Evolutionary conservation across 2,797 vertebrate species (phyloP), one percentile per base, ranked within the genome.

Genomic region (Sebastes matsubarae): DNA sequence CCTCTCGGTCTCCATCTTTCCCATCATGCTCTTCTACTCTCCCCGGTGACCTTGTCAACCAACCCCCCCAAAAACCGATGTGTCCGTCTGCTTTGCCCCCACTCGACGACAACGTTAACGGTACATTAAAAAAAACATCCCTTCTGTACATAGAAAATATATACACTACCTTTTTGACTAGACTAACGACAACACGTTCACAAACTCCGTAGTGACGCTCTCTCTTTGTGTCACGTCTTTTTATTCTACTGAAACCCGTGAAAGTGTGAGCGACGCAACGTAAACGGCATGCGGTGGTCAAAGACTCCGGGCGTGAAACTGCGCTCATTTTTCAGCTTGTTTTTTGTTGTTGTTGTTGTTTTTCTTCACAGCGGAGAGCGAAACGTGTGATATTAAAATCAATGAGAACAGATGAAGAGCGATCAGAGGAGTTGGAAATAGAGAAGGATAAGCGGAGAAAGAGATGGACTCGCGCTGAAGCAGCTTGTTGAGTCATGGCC

Each of bases 401-500:
- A 58, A 57, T 11, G 61, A 67, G 30, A 77, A 64, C 71, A 54
- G 70, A 78, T 52, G 79, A 63, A 76, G 79, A 66, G 64, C 50
- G 63, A 74, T 66, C n/a, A 64, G 64, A 63, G 76, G 68, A 61
- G 67, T 32, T 12, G 64, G 30, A 52, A 20, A 76, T 30, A 52
- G 24, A 36, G n/a, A 11, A 77, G 27, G 68, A 78, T 68, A 65
- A 59, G 74, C 81, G 63, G 63, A 22, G 82, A 66, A 58, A 77
- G 54, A 82, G 68, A 89, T 68, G 79, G 85, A 85, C 84, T 88
- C 78, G 58, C 50, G 71, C 79, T 76, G 80, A 86, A 91, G 91
- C 81, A 91, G 86, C 88, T 88, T 75, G 81, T 83, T 87, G 89
- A 92, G 91, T 90, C 89, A 89, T 84, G 84, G 91, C 83, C 72